Evolutionary conservation across 1,140 invertebrate species (phyloP).

Genomic region (Aphelinus atriplicis): DNA sequence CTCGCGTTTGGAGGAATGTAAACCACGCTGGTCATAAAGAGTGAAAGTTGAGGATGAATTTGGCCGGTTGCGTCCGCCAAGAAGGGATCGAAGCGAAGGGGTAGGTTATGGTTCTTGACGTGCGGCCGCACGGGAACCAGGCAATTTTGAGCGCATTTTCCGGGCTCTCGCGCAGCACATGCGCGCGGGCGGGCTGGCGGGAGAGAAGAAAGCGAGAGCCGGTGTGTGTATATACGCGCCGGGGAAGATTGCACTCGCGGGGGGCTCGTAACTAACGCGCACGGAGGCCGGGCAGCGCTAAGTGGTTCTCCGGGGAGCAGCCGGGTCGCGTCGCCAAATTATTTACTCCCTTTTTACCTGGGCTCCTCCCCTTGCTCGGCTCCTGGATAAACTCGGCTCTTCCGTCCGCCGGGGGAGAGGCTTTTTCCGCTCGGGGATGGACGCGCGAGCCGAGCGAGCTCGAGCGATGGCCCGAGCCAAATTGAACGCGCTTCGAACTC

Average conservation of each 20-base stretch:
- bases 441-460: too few species aligned
- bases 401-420: neutral
- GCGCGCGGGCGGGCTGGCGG: neutral
- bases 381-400: constrained; percentile 8
- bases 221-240: neutral
- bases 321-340: constrained; percentile 42
- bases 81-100: neutral
- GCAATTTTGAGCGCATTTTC: constrained; percentile 22
- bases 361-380: constrained; percentile 25
- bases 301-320: constrained; percentile 48
- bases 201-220: neutral
- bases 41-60: too few species aligned
- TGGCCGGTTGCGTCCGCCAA: too few species aligned
- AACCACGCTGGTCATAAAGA: too few species aligned
- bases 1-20: too few species aligned
- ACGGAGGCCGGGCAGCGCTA: constrained; percentile 40
- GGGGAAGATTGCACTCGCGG: constrained; percentile 26
- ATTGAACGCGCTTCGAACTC: constrained; percentile 16
- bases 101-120: neutral
- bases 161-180: neutral
- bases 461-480: neutral
- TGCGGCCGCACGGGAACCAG: neutral
- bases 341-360: constrained; percentile 46
- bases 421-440: neutral
- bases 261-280: constrained; percentile 49